Evolutionary conservation across 2,888 invertebrate genomes (phyloP), one percentile per base, ranked within the genome.

Genomic region (Elgonia sp.): DNA sequence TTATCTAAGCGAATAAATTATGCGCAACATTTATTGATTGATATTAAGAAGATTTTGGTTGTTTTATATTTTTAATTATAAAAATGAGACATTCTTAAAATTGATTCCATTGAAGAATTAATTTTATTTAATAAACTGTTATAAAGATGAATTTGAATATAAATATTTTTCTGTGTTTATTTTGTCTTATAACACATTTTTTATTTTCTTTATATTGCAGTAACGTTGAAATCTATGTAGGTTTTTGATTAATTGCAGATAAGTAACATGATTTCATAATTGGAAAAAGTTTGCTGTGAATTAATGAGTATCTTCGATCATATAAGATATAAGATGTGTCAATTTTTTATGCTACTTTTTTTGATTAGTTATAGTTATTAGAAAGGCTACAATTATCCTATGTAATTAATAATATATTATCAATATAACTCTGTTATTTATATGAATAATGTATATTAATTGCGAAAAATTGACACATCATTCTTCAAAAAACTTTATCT

Each of bases 371-470:
- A 7, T n/a, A 14, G 16, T 53, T 18, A 42, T 65, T 65, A 65
- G 65, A 65, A 65, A 65, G 65, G 65, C 42, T 40, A 10, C 20
- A 65, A 73, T 73, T 73, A 60, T 21, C 42, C 29, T 29, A 46
- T 18, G 53, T 73, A 73, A 73, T 70, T 70, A 70, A 70, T 70
- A 29, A 53, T 21, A 70, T 37, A 70, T 70, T n/a, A 53, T 53
- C 46, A 46, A 18, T n/a, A 60, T n/a, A 62, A 62, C 29, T 62
- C 29, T 29, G 29, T 29, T 37, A n/a, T 62, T 62, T 62, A 37
- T 14, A 62, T 62, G 37, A 62, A 37, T 62, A 10, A 62, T 37
- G n/a, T 62, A 16, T 37, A 62, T 14, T 62, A 16, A 62, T 62
- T 62, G 21, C 57, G 21, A 18, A 63, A 39, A 63, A 40, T 46